Evolutionary conservation across 2,888 invertebrate species (phyloP), one percentile per base, ranked within the genome.

Genomic region (Xestia sexstrigata): DNA sequence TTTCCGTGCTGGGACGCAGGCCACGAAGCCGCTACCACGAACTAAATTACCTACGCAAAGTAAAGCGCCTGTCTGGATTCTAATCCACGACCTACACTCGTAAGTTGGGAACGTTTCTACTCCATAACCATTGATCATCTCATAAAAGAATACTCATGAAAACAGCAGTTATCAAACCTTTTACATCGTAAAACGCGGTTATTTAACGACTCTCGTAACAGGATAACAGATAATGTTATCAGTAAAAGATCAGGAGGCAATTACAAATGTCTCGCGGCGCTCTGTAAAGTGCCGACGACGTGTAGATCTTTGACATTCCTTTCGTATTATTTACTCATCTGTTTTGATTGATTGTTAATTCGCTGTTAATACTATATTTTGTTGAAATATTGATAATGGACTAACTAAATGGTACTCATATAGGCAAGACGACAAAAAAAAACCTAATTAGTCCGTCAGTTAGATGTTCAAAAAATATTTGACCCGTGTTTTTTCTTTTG

Each of bases 211-310:
- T 3, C 69, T 65, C 58, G 26, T 75, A 70, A 72, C 30, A 66
- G 20, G 62, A 35, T 66, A 47, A 55, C 39, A 60, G 73, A 71
- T 77, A 82, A 75, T 68, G 70, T 81, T 83, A 83, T 85, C 81
- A 81, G 58, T 81, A 52, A 62, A 45, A 55, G 42, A 70, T 81
- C 49, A 26, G 58, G 35, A 60, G 70, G 26, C 70, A 39, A 69
- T 69, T 78, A 69, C 68, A 52, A 55, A 30, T 26, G 26, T 72
- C 52, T 39, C 52, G 71, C 60, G 42, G 58, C 52, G 15, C 71
- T n/a, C 60, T 70, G 42, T 45, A n/a, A 7, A 30, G 35, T 35
- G 15, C 45, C 58, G 52, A 62, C n/a, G 52, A 62, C n/a, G 15
- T 62, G 69, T 70, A 63, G 69, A 49, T 20, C 35, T 81, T 49